Conservation (phyloP, 2,888 invertebrate species). For the Ypsolopha sequella region DNA sequence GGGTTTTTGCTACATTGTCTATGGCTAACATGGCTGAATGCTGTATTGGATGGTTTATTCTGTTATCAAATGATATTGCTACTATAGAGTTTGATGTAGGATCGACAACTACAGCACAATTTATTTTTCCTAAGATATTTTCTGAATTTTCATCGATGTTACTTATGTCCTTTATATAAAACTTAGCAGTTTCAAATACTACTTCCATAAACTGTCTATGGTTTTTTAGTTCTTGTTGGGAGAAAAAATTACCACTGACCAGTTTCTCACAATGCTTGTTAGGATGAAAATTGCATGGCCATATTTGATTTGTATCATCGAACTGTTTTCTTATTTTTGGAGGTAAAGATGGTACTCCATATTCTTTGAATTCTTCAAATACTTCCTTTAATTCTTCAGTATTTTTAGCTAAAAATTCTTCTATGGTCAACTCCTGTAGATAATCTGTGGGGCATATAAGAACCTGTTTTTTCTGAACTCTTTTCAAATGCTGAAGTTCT, state of each 20-base stretch:
- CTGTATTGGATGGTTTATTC: constrained; percentile 76
- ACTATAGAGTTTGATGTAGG: constrained; percentile 75
- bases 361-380: constrained; percentile 63
- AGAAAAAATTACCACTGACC: constrained; percentile 73
- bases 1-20: constrained; percentile 86
- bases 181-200: constrained; percentile 66
- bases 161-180: constrained; percentile 18
- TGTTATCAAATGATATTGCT: constrained; percentile 73
- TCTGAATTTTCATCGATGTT: neutral
- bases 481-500: constrained; percentile 78
- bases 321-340: constrained; percentile 79
- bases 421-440: constrained; percentile 34
- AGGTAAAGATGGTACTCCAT: constrained; percentile 70
- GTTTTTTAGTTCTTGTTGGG: constrained; percentile 47
- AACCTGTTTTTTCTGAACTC: constrained; percentile 73
- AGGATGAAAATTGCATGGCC: constrained; percentile 91
- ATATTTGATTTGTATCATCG: constrained; percentile 67
- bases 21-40: constrained; percentile 90
- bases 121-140: constrained; percentile 9
- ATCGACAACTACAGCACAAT: constrained; percentile 77
- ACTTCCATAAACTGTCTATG: constrained; percentile 73
- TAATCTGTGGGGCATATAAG: constrained; percentile 57
- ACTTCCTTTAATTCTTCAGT: constrained; percentile 55
- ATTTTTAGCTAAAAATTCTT: constrained; percentile 40
- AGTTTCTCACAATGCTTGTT: constrained; percentile 80